Evolutionary conservation across 2,113 vertebrate species (phyloP).

Genomic region (Rafetus swinhoei): DNA sequence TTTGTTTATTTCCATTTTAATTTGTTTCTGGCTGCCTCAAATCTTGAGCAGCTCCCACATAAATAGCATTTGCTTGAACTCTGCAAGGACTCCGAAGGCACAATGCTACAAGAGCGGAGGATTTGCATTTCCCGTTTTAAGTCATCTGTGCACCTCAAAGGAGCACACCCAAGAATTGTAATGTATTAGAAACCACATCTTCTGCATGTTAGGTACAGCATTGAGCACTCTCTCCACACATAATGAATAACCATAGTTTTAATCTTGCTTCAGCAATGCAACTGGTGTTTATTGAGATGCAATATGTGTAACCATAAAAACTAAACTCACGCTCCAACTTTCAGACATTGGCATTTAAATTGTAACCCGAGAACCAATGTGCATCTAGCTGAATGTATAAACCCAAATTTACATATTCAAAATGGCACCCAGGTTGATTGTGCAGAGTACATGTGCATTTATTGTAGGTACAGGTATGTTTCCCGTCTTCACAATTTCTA

Average conservation of each 20-base stretch:
- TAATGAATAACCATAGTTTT: rapidly evolving
- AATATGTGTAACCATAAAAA: neutral
- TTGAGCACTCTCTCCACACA: neutral
- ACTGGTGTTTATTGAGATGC: neutral
- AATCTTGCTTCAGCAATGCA: neutral
- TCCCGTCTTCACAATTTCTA: neutral
- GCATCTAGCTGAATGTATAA: neutral
- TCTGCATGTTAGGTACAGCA: neutral
- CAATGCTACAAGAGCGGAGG: neutral
- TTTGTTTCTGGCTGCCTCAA: neutral
- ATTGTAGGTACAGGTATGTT: neutral
- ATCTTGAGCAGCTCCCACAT: neutral
- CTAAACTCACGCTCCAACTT: neutral
- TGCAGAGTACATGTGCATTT: neutral
- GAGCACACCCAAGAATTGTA: neutral
- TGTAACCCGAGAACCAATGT: neutral
- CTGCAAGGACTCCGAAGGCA: neutral
- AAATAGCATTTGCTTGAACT: neutral
- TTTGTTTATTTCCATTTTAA: neutral
- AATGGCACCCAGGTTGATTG: neutral
- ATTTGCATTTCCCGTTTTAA: neutral
- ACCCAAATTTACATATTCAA: neutral
- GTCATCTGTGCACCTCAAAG: neutral
- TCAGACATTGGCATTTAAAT: neutral
- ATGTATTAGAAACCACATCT: neutral